Base-by-base conservation (phyloP, 92 coral and sea anemone genomes). In the Phymanthus crucifer region DNA sequence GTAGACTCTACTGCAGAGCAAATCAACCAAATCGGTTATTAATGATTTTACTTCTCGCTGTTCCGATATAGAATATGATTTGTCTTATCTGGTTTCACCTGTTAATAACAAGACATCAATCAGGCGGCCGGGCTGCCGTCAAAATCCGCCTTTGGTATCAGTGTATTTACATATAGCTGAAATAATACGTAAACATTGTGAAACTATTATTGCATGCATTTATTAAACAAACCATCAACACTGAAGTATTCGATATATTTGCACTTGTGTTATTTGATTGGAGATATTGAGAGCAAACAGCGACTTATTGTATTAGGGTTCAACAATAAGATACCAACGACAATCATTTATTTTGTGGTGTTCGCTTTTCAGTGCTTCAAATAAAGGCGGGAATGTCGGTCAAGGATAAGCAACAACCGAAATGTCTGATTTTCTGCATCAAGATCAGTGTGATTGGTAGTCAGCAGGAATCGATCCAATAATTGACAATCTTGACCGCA, bases 401-500 rank as follows among this genome's bases (percentile, higher is more conserved):
- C 32, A 27, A 34, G 34, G 3, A 61, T 11, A 27, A 61, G 10
- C 33, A 61, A 5, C 33, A 16, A 61, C 29, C 33, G 12, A 9
- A 61, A 61, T 61, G 78, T 73, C 50, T 75, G 79, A 54, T 75
- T 54, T 52, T 54, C 48, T 16, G 26, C 40, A 54, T 57, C 38
- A 27, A 33, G 70, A 54, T 57, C 70, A 52, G 23, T 77, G 68
- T 77, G 72, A 77, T 77, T 77, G 81, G 81, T n/a, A 47, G 18
- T 16, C 33, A 24, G 40, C 35, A 33, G 72, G 68, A 61, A 10
- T n/a, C 68, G 68, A 29, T 12, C 10, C 32, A 61, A 58, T 65
- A 77, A 77, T 77, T 77, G 73, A 77, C 81, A 77, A 37, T 61
- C 0, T 58, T 64, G 23, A 61, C 81, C 81, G 68, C 80, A 58